These are phyloP conservation scores for Danaus melanippus DNA, from an alignment of 1,140 invertebrate species.

Conservation along the genomic window DNA sequence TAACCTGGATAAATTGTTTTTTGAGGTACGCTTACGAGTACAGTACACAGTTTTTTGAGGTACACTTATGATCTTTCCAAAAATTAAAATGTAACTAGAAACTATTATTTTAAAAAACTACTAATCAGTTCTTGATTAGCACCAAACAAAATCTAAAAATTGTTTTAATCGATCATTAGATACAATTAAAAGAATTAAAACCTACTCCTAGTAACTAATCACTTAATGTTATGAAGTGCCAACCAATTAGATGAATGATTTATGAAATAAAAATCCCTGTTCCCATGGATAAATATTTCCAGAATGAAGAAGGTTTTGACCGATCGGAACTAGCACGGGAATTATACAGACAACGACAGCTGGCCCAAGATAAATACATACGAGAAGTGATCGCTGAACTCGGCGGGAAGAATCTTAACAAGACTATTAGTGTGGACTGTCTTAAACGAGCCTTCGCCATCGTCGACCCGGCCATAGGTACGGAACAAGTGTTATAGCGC, in stretches of 20 bases:
- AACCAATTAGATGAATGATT: background rate
- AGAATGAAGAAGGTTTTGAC: constrained; percentile 68
- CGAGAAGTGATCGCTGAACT: constrained; percentile 53
- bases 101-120: too few species aligned
- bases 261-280: background rate
- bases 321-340: constrained; percentile 57
- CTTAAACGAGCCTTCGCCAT: constrained; percentile 63
- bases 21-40: constrained; percentile 37
- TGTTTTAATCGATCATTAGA: too few species aligned
- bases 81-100: too few species aligned
- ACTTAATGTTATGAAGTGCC: too few species aligned
- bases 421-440: constrained; percentile 41
- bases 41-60: constrained; percentile 57
- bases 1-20: constrained; percentile 63
- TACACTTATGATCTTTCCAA: constrained; percentile 13
- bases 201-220: too few species aligned
- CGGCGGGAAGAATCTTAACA: constrained; percentile 36
- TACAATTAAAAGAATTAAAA: too few species aligned
- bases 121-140: too few species aligned
- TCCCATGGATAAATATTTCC: background rate
- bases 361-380: constrained; percentile 64
- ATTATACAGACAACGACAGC: constrained; percentile 54
- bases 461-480: constrained; percentile 65
- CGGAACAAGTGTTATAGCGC: constrained; percentile 10
- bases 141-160: too few species aligned